A percentile compares a stretch with the other conserved stretches of the same genome.
Evolutionary conservation across 2,888 invertebrate genomes (phyloP).

Genomic region (Epiblema foenella): DNA sequence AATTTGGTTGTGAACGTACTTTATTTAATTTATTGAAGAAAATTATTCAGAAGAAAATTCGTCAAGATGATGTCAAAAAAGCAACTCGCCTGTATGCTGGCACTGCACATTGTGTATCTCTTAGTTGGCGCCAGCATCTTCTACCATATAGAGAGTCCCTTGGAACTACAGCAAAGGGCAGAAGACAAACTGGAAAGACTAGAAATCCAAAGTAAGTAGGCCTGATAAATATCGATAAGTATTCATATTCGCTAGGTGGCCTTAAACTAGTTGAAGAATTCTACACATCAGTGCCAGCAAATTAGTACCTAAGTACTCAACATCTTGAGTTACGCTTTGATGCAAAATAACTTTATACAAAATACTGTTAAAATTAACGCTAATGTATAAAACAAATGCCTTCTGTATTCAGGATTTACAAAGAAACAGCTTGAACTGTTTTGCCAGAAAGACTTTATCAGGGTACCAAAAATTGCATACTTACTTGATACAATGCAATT

Average conservation of each 20-base stretch:
- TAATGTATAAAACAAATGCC: background rate
- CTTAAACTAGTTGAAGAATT: conserved; percentile 39
- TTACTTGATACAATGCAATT: too few relatives aligned
- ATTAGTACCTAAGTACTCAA: conserved; percentile 25
- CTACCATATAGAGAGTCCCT: conserved; percentile 91
- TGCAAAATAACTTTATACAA: conserved; percentile 19
- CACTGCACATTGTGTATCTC: conserved; percentile 90
- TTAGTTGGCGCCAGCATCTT: conserved; percentile 94
- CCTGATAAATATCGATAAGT: conserved; percentile 39
- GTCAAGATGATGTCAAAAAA: conserved; percentile 91
- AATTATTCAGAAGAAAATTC: conserved; percentile 55
- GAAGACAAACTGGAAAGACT: conserved; percentile 86
- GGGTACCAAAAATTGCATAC: too few relatives aligned
- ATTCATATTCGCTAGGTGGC: conserved; percentile 46
- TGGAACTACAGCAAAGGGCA: conserved; percentile 86
- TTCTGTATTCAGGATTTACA: background rate
- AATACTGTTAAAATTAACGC: conserved; percentile 19
- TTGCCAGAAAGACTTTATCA: background rate
- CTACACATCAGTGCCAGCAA: conserved; percentile 35
- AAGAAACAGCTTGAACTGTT: background rate
- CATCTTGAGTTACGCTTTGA: conserved; percentile 20
- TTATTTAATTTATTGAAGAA: conserved; percentile 46
- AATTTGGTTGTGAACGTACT: conserved; percentile 40
- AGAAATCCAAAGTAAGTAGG: conserved; percentile 88
- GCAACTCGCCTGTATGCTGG: conserved; percentile 90